A percentile compares a stretch with the other conserved stretches of the same genome.
Evolutionary conservation across 92 coral and sea anemone genomes (phyloP).

Genomic region (Meandrina meandrites): DNA sequence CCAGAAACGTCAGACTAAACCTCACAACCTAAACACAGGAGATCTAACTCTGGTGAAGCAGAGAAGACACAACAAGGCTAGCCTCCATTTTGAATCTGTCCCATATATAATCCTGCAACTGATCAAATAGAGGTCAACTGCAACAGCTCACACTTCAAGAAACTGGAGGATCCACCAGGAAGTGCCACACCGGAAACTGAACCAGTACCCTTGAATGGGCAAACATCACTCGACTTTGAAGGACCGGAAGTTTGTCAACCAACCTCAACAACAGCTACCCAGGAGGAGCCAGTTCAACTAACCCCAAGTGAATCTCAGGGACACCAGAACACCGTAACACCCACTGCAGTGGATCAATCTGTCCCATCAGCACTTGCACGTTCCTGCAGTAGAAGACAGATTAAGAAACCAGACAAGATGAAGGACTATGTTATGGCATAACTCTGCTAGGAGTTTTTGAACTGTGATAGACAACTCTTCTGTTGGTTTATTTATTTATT

Average conservation of each 20-base stretch:
- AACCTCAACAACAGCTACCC: background rate
- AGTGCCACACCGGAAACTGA: background rate
- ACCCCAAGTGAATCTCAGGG: background rate
- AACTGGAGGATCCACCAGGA: background rate
- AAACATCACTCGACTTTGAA: constrained; percentile 2
- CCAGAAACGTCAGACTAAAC: background rate
- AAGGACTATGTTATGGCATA: constrained; percentile 23
- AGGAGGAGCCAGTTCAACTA: background rate
- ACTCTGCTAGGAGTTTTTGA: background rate
- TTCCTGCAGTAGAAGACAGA: constrained; percentile 15
- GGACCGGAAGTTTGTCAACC: constrained; percentile 6
- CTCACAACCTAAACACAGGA: constrained; percentile 6
- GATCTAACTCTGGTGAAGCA: constrained; percentile 25
- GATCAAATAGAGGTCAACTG: constrained; percentile 11
- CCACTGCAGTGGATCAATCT: background rate
- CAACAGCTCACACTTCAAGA: constrained; percentile 39
- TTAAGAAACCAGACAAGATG: background rate
- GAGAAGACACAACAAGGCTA: constrained; percentile 29
- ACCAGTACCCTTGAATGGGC: background rate
- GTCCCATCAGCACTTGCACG: constrained; percentile 8
- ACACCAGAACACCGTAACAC: background rate
- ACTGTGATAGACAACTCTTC: too few relatives aligned
- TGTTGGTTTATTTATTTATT: too few relatives aligned
- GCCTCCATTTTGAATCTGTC: constrained; percentile 21
- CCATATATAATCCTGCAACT: constrained; percentile 29